Evolutionary conservation across 2,888 invertebrate genomes (phyloP).

Genomic region (Orchesella flavescens): DNA sequence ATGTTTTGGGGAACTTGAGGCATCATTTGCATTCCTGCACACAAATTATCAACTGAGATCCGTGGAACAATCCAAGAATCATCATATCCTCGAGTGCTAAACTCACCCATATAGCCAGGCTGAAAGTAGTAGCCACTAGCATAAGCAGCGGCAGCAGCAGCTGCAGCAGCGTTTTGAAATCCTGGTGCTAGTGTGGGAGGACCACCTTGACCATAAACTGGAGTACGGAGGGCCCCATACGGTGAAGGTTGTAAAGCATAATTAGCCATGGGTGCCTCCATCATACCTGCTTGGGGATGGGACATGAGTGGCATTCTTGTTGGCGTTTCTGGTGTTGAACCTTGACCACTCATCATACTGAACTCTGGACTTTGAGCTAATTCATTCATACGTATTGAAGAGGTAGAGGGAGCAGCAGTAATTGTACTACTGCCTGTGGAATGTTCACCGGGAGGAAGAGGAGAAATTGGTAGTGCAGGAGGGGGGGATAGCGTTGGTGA

Average conservation of each 20-base stretch:
- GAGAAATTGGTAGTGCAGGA: constrained; percentile 59
- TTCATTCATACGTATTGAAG: not conserved
- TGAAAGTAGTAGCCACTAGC: constrained; percentile 66
- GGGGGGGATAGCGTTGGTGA: constrained; percentile 68
- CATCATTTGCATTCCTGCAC: constrained; percentile 66
- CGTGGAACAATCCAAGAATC: constrained; percentile 18
- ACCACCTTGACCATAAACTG: constrained; percentile 61
- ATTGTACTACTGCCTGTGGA: constrained; percentile 46
- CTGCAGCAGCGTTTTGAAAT: constrained; percentile 32
- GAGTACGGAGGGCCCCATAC: constrained; percentile 48
- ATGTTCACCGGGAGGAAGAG: constrained; percentile 59
- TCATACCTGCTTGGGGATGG: constrained; percentile 45
- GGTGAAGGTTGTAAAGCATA: constrained; percentile 48
- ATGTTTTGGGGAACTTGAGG: constrained; percentile 51
- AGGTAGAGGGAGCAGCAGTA: constrained; percentile 24
- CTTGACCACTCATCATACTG: constrained; percentile 61
- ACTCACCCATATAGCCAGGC: constrained; percentile 67
- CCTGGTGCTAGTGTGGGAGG: constrained; percentile 47
- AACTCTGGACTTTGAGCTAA: constrained; percentile 62
- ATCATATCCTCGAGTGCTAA: not conserved
- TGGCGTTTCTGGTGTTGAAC: constrained; percentile 69
- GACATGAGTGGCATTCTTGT: constrained; percentile 56
- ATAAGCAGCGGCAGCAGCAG: constrained; percentile 54
- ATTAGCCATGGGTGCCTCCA: constrained; percentile 9
- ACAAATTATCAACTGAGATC: constrained; percentile 16